These are phyloP conservation scores for Eupithecia dodoneata DNA, from an alignment of 2,888 invertebrate genomes.

Conservation along the genomic window DNA sequence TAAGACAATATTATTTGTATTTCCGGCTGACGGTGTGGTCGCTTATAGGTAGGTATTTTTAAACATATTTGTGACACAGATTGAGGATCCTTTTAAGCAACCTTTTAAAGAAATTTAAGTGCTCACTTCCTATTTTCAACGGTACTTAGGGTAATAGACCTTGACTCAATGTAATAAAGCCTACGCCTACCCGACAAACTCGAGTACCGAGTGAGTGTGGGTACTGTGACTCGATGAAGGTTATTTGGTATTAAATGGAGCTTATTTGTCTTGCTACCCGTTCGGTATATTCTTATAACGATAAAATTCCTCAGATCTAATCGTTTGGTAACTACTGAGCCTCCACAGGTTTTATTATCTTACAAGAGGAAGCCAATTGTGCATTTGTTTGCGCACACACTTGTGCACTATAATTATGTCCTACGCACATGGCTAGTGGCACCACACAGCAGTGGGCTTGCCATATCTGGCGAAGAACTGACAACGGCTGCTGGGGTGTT, in stretches of 20 bases:
- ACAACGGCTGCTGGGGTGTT: too few relatives aligned
- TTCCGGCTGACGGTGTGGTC: background rate
- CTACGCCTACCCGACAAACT: conserved; percentile 4
- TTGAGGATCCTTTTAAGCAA: background rate
- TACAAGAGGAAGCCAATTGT: background rate
- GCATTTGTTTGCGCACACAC: too few relatives aligned
- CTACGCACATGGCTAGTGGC: too few relatives aligned
- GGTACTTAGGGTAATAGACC: background rate
- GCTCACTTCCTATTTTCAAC: background rate
- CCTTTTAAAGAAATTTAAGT: conserved; percentile 2
- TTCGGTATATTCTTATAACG: background rate
- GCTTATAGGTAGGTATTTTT: background rate
- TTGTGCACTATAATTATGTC: too few relatives aligned
- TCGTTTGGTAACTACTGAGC: background rate
- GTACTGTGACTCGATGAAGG: background rate
- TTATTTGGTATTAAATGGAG: background rate
- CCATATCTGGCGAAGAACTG: too few relatives aligned
- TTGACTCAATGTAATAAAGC: background rate
- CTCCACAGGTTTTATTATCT: background rate
- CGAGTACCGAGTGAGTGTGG: background rate
- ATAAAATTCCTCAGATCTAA: background rate
- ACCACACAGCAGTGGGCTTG: too few relatives aligned
- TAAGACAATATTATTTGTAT: background rate
- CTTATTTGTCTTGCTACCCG: background rate
- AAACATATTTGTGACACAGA: background rate